Evolutionary conservation across 2,113 vertebrate species (phyloP).

Genomic region (Ptyas mucosa): DNA sequence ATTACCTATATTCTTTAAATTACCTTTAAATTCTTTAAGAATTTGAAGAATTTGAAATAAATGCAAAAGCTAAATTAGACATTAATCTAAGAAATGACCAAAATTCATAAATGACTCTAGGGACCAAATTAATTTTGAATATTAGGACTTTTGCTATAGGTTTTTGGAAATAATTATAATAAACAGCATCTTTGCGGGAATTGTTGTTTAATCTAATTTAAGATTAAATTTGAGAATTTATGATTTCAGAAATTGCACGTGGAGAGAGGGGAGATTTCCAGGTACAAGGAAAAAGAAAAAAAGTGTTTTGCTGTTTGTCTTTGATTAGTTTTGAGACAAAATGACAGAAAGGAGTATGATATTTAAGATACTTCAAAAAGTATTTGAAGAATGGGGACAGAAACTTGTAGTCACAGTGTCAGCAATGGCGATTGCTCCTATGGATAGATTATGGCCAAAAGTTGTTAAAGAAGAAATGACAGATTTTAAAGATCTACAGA

Average conservation of each 20-base stretch:
- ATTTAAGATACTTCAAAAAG: neutral
- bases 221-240: neutral
- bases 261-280: neutral
- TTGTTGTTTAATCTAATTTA: neutral
- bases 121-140: neutral
- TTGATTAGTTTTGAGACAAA: neutral
- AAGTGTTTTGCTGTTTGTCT: neutral
- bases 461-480: neutral
- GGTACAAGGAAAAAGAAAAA: neutral
- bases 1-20: neutral
- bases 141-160: neutral
- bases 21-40: neutral
- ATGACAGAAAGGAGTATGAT: neutral
- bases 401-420: neutral
- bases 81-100: neutral
- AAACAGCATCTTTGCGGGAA: neutral
- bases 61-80: neutral
- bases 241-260: neutral
- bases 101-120: neutral
- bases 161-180: neutral
- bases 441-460: neutral
- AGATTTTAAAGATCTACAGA: neutral
- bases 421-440: neutral
- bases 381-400: neutral
- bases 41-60: neutral